phyloP scores from a whole-genome alignment of 2,113 vertebrate genomes.

The Saccopteryx leptura region DNA sequence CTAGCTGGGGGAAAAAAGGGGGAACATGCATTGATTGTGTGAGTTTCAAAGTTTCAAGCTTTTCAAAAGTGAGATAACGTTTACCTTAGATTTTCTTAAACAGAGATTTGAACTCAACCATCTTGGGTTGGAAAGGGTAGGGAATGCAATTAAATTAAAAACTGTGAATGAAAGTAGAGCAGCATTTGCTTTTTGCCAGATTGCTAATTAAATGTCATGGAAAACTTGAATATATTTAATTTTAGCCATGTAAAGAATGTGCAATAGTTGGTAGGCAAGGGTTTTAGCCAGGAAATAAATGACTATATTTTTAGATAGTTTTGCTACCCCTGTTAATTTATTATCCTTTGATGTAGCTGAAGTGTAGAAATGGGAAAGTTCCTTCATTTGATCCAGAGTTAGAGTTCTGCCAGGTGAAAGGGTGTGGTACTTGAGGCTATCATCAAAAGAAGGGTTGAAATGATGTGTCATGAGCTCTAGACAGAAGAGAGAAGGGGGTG shows the following conservation, averaged over 20 bases:
- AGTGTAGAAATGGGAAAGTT: slow-evolving; percentile 65
- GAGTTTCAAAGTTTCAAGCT: slow-evolving; percentile 67
- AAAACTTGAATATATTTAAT: slow-evolving; percentile 82
- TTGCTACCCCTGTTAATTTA: slow-evolving; percentile 71
- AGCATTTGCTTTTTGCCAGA: slow-evolving; percentile 80
- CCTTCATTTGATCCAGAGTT: slow-evolving; percentile 58
- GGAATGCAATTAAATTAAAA: slow-evolving; percentile 78
- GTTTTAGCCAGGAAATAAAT: slow-evolving; percentile 77
- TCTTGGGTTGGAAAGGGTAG: slow-evolving; percentile 76
- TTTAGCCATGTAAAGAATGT: slow-evolving; percentile 82
- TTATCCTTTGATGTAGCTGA: slow-evolving; percentile 68
- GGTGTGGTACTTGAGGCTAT: slow-evolving; percentile 8
- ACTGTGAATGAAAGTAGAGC: slow-evolving; percentile 84
- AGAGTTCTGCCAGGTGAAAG: slow-evolving; percentile 53
- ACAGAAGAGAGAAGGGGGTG: slow-evolving; percentile 27
- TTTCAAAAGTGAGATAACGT: slow-evolving; percentile 73
- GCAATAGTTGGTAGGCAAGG: slow-evolving; percentile 80
- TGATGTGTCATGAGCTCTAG: slow-evolving; percentile 14
- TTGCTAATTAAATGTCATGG: slow-evolving; percentile 84
- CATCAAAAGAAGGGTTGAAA: slow-evolving; percentile 21
- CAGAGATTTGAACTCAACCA: slow-evolving; percentile 72
- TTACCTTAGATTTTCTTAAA: slow-evolving; percentile 74
- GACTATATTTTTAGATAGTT: slow-evolving; percentile 76
- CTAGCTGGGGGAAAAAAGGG: not conserved
- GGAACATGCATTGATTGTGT: slow-evolving; percentile 27